These are phyloP conservation scores for Ethmia dodecea DNA, from an alignment of 2,888 invertebrate species.

Conservation along the genomic window DNA sequence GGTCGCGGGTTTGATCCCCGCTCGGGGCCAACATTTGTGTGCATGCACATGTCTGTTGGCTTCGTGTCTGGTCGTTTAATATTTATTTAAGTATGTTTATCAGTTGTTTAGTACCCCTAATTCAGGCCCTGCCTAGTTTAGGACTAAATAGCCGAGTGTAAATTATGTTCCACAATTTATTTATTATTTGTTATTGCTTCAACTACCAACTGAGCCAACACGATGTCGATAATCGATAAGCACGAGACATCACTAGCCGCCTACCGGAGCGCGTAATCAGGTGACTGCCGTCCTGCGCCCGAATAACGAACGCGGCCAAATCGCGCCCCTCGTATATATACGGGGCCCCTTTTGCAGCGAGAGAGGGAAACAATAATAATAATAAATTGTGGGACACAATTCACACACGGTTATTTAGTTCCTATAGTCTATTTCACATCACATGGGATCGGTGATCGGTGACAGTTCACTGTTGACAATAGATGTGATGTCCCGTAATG, in stretches of 20 bases:
- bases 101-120: not conserved
- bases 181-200: not conserved
- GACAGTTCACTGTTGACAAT: not conserved
- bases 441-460: not conserved
- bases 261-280: constrained; percentile 54
- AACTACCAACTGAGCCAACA: not conserved
- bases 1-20: too few species aligned
- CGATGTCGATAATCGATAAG: constrained; percentile 11
- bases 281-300: constrained; percentile 42
- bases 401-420: not conserved
- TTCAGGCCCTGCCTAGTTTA: not conserved
- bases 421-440: not conserved
- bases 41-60: too few species aligned
- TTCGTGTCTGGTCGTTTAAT: too few species aligned
- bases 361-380: not conserved
- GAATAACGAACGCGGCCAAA: constrained; percentile 52
- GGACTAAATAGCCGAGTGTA: not conserved
- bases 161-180: not conserved
- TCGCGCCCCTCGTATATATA: constrained; percentile 34
- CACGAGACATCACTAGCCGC: constrained; percentile 22
- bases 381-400: not conserved
- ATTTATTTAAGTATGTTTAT: not conserved
- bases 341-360: constrained; percentile 23
- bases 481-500: not conserved
- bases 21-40: too few species aligned